These are phyloP conservation scores for Asbolus verrucosus DNA, from an alignment of 1,140 invertebrate genomes.

Conservation along the genomic window DNA sequence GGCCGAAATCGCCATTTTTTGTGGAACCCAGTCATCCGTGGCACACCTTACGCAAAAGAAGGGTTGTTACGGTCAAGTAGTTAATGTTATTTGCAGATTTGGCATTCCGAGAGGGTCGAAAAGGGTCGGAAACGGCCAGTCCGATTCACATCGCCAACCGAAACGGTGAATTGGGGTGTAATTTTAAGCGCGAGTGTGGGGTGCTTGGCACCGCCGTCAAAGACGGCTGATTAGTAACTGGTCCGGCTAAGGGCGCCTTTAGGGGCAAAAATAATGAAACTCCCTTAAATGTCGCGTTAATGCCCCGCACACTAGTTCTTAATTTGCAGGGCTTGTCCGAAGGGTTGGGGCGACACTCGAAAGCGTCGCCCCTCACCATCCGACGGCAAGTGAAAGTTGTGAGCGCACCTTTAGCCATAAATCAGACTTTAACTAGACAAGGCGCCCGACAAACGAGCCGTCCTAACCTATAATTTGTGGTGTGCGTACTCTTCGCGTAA, in stretches of 20 bases:
- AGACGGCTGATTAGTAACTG: slow-evolving; percentile 40
- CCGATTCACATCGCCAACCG: too few relatives aligned
- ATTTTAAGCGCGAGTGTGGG: too few relatives aligned
- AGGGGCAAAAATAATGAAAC: slow-evolving; percentile 14
- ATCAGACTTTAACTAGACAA: slow-evolving; percentile 62
- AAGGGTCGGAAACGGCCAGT: background rate
- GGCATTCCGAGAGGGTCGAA: background rate
- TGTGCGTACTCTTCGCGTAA: slow-evolving; percentile 39
- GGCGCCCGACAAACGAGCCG: slow-evolving; percentile 61
- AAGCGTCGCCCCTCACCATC: background rate
- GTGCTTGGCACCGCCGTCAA: slow-evolving; percentile 7
- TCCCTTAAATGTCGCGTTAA: slow-evolving; percentile 4
- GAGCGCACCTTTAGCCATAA: slow-evolving; percentile 48
- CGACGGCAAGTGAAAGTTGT: slow-evolving; percentile 10
- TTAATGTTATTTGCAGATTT: slow-evolving; percentile 34
- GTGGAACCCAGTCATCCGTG: too few relatives aligned
- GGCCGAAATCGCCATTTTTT: too few relatives aligned
- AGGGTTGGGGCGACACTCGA: too few relatives aligned
- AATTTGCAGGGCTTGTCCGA: slow-evolving; percentile 13
- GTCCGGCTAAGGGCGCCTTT: slow-evolving; percentile 7
- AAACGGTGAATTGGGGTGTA: slow-evolving; percentile 1
- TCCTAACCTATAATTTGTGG: slow-evolving; percentile 60
- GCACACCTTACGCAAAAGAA: slow-evolving; percentile 29
- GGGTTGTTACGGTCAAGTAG: slow-evolving; percentile 47
- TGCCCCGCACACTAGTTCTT: too few relatives aligned